phyloP scores from a whole-genome alignment of 2,113 vertebrate species.

The Etheostoma spectabile region DNA sequence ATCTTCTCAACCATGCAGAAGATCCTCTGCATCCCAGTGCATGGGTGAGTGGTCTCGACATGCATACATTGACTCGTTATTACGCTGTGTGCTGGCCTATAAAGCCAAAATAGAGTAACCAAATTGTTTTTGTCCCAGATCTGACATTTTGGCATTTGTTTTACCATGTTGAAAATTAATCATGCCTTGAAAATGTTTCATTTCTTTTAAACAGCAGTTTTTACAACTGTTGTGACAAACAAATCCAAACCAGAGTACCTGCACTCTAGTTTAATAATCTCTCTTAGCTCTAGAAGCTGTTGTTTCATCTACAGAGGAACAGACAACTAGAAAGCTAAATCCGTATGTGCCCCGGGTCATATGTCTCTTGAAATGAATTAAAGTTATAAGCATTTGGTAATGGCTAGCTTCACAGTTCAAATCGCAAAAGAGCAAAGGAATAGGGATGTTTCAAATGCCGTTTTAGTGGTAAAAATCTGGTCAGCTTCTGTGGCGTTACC shows the following conservation, averaged over 20 bases:
- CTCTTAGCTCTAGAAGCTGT: neutral
- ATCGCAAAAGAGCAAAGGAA: no score
- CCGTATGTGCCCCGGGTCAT: no score
- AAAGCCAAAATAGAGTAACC: no score
- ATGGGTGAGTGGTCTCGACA: slow-evolving; percentile 84
- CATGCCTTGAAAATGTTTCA: neutral
- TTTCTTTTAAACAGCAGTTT: neutral
- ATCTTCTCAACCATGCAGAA: slow-evolving; percentile 92
- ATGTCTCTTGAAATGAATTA: no score
- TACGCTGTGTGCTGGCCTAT: no score
- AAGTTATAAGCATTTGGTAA: no score
- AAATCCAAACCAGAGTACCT: neutral
- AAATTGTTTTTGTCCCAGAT: neutral
- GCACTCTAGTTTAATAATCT: neutral
- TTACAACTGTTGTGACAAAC: neutral
- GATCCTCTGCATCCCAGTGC: slow-evolving; percentile 90
- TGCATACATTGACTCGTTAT: neutral
- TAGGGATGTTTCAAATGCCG: no score
- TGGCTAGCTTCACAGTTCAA: no score
- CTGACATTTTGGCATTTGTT: neutral
- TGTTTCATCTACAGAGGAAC: neutral
- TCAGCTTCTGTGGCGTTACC: no score
- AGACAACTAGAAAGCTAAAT: neutral
- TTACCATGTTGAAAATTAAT: neutral
- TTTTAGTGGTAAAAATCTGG: no score